Evolutionary conservation across 2,888 invertebrate species (phyloP), one percentile per base, ranked within the genome.

Genomic region (Tetheella fluctuosa): DNA sequence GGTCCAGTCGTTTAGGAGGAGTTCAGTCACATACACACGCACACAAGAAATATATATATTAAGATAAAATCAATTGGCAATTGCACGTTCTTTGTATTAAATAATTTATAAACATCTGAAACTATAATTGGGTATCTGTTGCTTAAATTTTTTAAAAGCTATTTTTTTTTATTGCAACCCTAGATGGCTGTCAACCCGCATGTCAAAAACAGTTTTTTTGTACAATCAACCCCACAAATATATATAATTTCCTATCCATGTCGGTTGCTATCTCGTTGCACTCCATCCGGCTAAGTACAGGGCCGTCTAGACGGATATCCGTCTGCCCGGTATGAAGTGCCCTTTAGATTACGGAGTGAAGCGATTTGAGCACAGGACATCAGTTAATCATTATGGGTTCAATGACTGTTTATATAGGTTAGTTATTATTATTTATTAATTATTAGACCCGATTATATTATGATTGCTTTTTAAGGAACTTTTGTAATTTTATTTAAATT

Each of bases 271-370:
- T 48, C 48, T 48, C 48, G 48, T 15, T 17, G 42, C 48, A 15
- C 20, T 48, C 7, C 48, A 20, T 48, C 48, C 48, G 48, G 48
- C 20, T 48, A 20, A 48, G 48, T 48, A 20, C 48, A 48, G 48
- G n/a, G n/a, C 10, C 48, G 48, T 48, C 48, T 48, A 48, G 48
- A 48, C 48, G 48, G 48, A 48, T 20, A 48, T 48, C 48, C 48
- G 48, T 20, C 20, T 48, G 17, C 20, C 48, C 48, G 48, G 48
- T 15, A 48, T 48, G 17, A 15, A 42, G 48, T 48, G 48, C 48
- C 48, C 48, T 48, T 48, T 48, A 48, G 48, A 48, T 48, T 48
- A 48, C 20, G 48, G 1, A 48, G 48, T 48, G 17, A n/a, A 48
- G 10, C 48, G 48, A 8, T 48, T 34, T 48, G 48, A 48, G 7